Conservation (phyloP, 2,888 invertebrate species). For the Falcaria lacertinaria region DNA sequence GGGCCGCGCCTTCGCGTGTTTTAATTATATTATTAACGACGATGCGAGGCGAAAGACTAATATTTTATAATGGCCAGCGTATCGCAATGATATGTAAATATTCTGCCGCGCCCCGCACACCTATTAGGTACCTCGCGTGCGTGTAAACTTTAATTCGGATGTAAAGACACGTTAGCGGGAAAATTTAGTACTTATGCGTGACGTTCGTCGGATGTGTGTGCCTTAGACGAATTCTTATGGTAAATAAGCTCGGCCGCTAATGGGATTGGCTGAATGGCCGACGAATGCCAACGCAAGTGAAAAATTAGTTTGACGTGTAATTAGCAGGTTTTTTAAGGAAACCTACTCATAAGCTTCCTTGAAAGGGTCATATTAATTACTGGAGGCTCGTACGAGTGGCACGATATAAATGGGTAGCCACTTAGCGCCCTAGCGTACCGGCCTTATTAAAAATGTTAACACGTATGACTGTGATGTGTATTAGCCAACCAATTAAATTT, state of each 20-base stretch:
- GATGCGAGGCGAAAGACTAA: conserved; percentile 70
- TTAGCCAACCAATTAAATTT: conserved; percentile 77
- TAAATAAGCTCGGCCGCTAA: conserved; percentile 43
- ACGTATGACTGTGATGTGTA: conserved; percentile 71
- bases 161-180: conserved; percentile 64
- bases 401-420: conserved; percentile 73
- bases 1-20: conserved; percentile 74
- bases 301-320: conserved; percentile 61
- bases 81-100: conserved; percentile 80
- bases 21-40: conserved; percentile 79
- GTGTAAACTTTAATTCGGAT: conserved; percentile 69
- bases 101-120: conserved; percentile 60
- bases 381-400: conserved; percentile 66
- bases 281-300: conserved; percentile 29
- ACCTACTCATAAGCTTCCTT: conserved; percentile 79
- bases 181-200: conserved; percentile 65
- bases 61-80: conserved; percentile 73
- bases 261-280: conserved; percentile 38
- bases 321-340: conserved; percentile 74
- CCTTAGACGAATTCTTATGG: conserved; percentile 48
- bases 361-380: conserved; percentile 75
- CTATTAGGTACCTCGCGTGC: conserved; percentile 66
- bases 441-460: conserved; percentile 79
- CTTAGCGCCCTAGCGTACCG: conserved; percentile 70
- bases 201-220: conserved; percentile 35